Evolutionary conservation across 2,113 vertebrate genomes (phyloP), one percentile per base, ranked within the genome.

Genomic region (Lucifuga dentata): DNA sequence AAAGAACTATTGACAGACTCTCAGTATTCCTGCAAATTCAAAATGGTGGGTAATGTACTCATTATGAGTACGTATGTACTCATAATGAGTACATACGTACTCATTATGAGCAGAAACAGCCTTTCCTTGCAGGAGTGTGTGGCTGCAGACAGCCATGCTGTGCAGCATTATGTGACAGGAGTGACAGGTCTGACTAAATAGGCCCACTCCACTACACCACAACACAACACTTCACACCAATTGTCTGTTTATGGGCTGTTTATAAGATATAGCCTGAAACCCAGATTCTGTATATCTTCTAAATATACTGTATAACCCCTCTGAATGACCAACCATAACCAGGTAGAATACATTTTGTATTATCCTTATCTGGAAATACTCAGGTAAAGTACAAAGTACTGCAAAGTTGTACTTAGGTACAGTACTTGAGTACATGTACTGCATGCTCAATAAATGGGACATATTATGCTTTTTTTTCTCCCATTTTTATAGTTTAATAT

Each of bases 151-250:
- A 55, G 33, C 20, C n/a, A 9, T n/a, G 29, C 26, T 39, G 20
- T 13, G 23, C 29, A 55, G 46, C 29, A 38, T 29, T 51, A 49
- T 55, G 56, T 63, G 66, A 55, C 62, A 32, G 23, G 53, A 53
- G 51, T 71, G 32, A 52, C 11, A 32, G n/a, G 39, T 17, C 15
- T 8, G 17, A 52, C 46, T 44, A 23, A 45, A 52, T n/a, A 52
- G 48, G n/a, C 11, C 36, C 19, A 38, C 35, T 40, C 19, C 3
- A 3, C 19, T 45, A 24, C 12, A 32, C 9, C 11, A 20, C 39
- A 40, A 12, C 38, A 40, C 38, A 43, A 13, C 15, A 53, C 7
- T 33, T 17, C 17, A 10, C 16, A 59, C 19, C 13, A 50, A 40
- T 56, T 70, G 51, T 17, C 12, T 24, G 53, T 38, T 35, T 43